Base-by-base conservation (phyloP, 53 echinoderm and acorn worm species). In the Antedon mediterranea region DNA sequence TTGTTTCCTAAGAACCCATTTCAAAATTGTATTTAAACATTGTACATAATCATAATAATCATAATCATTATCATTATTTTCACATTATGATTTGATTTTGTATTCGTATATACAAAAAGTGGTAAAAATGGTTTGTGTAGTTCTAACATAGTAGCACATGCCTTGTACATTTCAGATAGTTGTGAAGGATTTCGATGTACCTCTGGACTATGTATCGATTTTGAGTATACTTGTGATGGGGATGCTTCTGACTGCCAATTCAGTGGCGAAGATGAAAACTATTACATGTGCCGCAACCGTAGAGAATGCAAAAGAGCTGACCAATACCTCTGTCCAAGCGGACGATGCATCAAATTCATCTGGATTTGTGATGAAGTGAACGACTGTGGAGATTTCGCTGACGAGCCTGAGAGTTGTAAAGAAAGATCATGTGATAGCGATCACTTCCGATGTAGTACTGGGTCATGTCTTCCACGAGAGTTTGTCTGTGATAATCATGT, bases 381-480 rank as follows among this genome's bases (percentile, higher is more conserved):
- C 32, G 71, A 83, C 29, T 83, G 83, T 71, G 30, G 28, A 11
- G 26, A 71, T 26, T 77, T 71, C 41, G 71, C 77, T 70, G 83
- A 83, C 33, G 83, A 83, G 30, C 43, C 31, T 13, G 32, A 43
- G 0, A 77, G 71, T 27, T 34, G 34, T 23, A 4, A 34, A 5
- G 42, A 72, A 42, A 77, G 43, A 5, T 41, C 83, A 20, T 83
- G 83, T 43, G 20, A 34, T 3, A 26, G 27, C 1, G 77, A 82
- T 29, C 83, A 83, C 34, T 83, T 83, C 78, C 78, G 77, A 15
- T 83, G 83, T 37, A 71, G 73, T 33, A 78, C 77, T 43, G 83
- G 83, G 0, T 71, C 72, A 28, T 83, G 83, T 23, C 77, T 83
- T 37, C 72, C 74, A 3, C 5, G 1, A 14, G 78, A 78, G 28